Evolutionary conservation across 2,113 vertebrate genomes (phyloP).

Genomic region (Symphodus melops): DNA sequence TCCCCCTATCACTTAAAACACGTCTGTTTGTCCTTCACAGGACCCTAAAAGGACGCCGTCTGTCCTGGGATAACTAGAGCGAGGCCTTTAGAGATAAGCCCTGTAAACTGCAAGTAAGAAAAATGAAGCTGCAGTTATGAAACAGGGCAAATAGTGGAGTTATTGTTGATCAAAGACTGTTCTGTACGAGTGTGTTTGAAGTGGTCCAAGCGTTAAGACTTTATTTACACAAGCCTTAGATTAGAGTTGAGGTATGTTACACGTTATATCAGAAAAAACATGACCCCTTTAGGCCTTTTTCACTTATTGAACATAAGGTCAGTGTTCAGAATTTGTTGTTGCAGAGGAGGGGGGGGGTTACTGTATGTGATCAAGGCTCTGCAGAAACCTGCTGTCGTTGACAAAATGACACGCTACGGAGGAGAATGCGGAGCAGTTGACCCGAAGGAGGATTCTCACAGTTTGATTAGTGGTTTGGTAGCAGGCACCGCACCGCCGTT

Average conservation of each 20-base stretch:
- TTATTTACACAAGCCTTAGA: slow-evolving; percentile 48
- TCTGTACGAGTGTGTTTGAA: slow-evolving; percentile 38
- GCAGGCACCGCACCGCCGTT: slow-evolving; percentile 3
- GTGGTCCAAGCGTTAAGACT: slow-evolving; percentile 35
- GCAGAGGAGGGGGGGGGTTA: not conserved
- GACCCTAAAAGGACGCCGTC: slow-evolving; percentile 39
- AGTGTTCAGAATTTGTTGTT: slow-evolving; percentile 33
- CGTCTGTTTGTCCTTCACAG: slow-evolving; percentile 27
- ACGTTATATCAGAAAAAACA: slow-evolving; percentile 37
- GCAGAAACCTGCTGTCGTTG: not conserved
- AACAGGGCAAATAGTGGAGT: slow-evolving; percentile 21
- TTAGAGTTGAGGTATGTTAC: slow-evolving; percentile 40
- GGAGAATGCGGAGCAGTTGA: slow-evolving; percentile 3
- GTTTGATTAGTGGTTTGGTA: slow-evolving; percentile 32
- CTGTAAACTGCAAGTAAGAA: slow-evolving; percentile 12
- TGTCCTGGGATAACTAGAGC: slow-evolving; percentile 13
- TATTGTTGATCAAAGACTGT: slow-evolving; percentile 39
- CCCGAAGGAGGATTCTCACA: not conserved
- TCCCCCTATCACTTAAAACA: slow-evolving; percentile 27
- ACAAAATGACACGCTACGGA: not conserved
- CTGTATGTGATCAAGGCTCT: slow-evolving; percentile 27
- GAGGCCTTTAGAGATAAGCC: slow-evolving; percentile 42
- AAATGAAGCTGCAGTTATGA: slow-evolving; percentile 13
- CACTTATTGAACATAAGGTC: slow-evolving; percentile 22
- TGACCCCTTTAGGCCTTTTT: slow-evolving; percentile 31